Percentiles rank a stretch among this genome's conserved stretches.
Evolutionary conservation across 2,888 invertebrate species (phyloP).

Genomic region (Sericinus montela): DNA sequence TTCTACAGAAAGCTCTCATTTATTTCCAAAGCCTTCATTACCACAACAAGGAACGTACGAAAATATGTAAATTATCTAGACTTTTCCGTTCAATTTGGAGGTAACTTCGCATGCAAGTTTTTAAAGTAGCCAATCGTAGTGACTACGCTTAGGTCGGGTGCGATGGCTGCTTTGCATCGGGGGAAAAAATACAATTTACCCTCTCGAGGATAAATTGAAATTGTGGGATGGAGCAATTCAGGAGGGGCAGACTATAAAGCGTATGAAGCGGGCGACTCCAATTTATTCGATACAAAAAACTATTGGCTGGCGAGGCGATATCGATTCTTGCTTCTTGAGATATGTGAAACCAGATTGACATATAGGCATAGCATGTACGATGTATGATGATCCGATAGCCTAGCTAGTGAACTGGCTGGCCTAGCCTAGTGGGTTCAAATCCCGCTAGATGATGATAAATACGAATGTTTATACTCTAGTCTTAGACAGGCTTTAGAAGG

Average conservation of each 20-base stretch:
- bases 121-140: slow-evolving; percentile 14
- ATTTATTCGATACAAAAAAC: slow-evolving; percentile 39
- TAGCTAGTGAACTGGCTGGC: no score
- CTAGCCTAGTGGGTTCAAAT: no score
- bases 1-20: no score
- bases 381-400: no score
- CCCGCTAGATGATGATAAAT: no score
- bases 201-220: slow-evolving; percentile 61
- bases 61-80: no score
- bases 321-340: background rate
- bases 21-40: no score
- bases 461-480: no score
- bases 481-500: no score
- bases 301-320: slow-evolving; percentile 1
- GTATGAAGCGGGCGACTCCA: slow-evolving; percentile 27
- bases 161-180: slow-evolving; percentile 62
- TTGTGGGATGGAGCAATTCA: slow-evolving; percentile 59
- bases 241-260: slow-evolving; percentile 48
- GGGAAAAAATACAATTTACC: slow-evolving; percentile 53
- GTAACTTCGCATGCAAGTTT: background rate
- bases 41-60: no score
- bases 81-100: background rate
- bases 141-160: slow-evolving; percentile 22
- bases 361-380: no score
- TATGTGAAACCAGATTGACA: no score